Evolutionary conservation across 2,888 invertebrate species (phyloP), one percentile per base, ranked within the genome.

Genomic region (Cremastobaeus sp.): DNA sequence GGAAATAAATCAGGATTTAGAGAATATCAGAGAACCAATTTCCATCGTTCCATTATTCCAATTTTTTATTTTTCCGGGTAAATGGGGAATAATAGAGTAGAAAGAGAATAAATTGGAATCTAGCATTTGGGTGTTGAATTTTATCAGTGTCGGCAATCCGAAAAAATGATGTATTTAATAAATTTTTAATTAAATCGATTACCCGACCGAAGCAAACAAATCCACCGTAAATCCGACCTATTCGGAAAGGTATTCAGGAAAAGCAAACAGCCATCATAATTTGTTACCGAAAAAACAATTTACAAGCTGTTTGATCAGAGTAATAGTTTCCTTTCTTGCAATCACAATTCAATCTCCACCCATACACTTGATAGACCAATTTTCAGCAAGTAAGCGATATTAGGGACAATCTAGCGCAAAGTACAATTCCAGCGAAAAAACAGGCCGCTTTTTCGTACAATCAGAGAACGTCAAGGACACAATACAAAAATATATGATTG

Each of bases 311-410:
- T 30, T 9, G 12, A n/a, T 32, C 30, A 4, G n/a, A 15, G 11
- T 34, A 32, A 32, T 25, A 37, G 32, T 45, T 45, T 11, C 25
- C 45, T 14, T 25, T 14, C 12, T 28, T 12, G 21, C 34, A 25
- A 59, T 37, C 25, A 18, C 28, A 39, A 48, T 48, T 60, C 30
- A 39, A 60, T 60, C 39, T 60, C 39, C 47, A 39, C 35, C 25
- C 15, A 34, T 21, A 32, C 39, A n/a, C 35, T 28, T 20, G 57
- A 41, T 18, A 12, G 45, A 45, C 35, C 45, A 45, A 60, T 60
- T 60, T n/a, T 28, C 59, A n/a, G 47, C 59, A 59, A 45, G 47
- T 45, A 35, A 47, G 47, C 47, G 35, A 45, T 35, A 35, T 43
- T 43, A 43, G 20, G 21, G 17, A 20, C 41, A 20, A 43, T 12